These are phyloP conservation scores for Tringa solitaria DNA, from an alignment of 2,113 vertebrate genomes.

Conservation along the genomic window DNA sequence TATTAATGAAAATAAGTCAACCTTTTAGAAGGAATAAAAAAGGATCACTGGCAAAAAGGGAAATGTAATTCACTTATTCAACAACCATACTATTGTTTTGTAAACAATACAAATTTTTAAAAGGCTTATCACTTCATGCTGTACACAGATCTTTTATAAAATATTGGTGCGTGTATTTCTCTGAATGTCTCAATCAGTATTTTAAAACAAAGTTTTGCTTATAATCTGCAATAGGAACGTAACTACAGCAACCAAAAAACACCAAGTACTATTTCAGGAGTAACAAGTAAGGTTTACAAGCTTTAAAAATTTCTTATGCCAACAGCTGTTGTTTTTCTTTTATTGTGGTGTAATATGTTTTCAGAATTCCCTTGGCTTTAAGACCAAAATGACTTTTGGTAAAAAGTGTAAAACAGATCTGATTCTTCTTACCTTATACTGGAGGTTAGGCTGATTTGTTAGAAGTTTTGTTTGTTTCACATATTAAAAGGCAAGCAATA, in stretches of 20 bases:
- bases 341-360: neutral
- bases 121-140: conserved; percentile 19
- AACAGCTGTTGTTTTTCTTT: neutral
- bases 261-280: conserved; percentile 12
- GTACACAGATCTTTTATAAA: conserved; percentile 27
- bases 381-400: neutral
- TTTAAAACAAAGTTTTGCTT: conserved; percentile 3
- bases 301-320: conserved; percentile 17
- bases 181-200: neutral
- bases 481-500: conserved; percentile 58
- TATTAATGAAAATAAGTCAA: conserved; percentile 51
- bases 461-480: neutral
- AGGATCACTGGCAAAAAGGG: neutral
- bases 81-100: conserved; percentile 25
- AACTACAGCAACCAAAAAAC: conserved; percentile 12
- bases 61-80: conserved; percentile 23
- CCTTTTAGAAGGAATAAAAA: conserved; percentile 32
- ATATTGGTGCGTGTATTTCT: conserved; percentile 32
- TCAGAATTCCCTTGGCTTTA: conserved; percentile 16
- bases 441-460: neutral
- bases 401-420: neutral
- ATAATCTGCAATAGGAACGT: neutral
- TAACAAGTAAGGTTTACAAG: conserved; percentile 8
- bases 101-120: conserved; percentile 20
- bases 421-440: neutral